Evolutionary conservation across 1,140 invertebrate genomes (phyloP), one percentile per base, ranked within the genome.

Genomic region (Andricus grossulariae): DNA sequence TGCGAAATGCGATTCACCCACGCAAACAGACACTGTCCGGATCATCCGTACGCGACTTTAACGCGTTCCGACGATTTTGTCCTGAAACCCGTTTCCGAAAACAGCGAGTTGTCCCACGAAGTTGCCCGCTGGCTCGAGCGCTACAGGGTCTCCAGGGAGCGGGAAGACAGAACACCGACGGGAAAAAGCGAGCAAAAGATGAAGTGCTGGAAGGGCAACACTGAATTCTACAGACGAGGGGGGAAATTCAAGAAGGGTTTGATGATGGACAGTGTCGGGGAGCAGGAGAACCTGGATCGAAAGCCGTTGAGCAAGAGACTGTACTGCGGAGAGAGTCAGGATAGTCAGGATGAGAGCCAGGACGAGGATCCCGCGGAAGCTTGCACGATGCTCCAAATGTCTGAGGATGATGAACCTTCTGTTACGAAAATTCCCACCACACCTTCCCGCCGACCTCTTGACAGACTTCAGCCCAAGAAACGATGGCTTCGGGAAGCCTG

Each of bases 1-100:
- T 95, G 93, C 89, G 90, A 90, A 49, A 95, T 93, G 88, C 90
- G 95, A 75, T 97, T 96, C 85, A 96, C 96, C n/a, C 96, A 97
- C 90, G 95, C 96, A 0, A 97, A 97, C 85, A 88, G 96, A 39
- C 95, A 96, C 81, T 97, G 96, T 83, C 92, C 94, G 3, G 92
- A 94, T 80, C 94, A 95, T 92, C 93, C 94, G 0, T 92, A 93
- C 74, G 91, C 92, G 16, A 91, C 92, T 55, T 84, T 95, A 13
- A 93, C 92, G 77, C 87, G 94, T 75, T 92, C 93, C 66, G 92
- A 93, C 51, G 90, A 93, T 75, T 92, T 92, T 73, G 90, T 93
- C 12, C 82, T 93, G 11, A 92, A 93, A 71, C 90, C 92, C 2
- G 90, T 93, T 45, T 88, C 91, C 3, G 89, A 90, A 1, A 92